Conservation (phyloP, 2,888 invertebrate species). For the Margaritifera margaritifera region DNA sequence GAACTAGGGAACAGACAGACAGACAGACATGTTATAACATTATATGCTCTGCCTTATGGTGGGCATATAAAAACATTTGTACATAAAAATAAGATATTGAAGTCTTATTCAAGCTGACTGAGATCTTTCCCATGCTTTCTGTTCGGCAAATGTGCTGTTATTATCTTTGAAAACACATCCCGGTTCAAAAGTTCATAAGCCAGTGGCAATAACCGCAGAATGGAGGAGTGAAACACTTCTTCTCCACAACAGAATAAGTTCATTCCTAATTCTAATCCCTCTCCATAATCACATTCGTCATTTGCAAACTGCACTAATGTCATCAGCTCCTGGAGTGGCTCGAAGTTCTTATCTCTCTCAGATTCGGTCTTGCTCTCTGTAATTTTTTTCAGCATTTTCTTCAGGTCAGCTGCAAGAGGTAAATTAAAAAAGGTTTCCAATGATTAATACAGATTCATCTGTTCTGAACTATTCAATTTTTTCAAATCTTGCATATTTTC, state of each 20-base stretch:
- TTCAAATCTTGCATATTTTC: too few relatives aligned
- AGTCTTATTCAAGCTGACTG: conserved; percentile 44
- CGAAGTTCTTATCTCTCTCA: conserved; percentile 79
- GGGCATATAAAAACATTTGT: too few relatives aligned
- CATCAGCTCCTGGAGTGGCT: conserved; percentile 85
- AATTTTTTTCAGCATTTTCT: conserved; percentile 81
- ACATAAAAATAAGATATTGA: too few relatives aligned
- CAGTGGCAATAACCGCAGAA: conserved; percentile 80
- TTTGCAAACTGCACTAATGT: conserved; percentile 90
- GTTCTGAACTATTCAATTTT: too few relatives aligned
- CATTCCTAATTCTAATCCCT: conserved; percentile 90
- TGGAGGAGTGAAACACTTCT: conserved; percentile 81
- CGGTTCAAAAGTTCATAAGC: conserved; percentile 86
- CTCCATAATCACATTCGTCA: conserved; percentile 96
- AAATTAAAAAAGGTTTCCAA: neutral
- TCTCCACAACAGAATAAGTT: conserved; percentile 83
- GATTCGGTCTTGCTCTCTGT: conserved; percentile 74
- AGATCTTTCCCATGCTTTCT: conserved; percentile 74
- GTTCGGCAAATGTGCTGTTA: conserved; percentile 82
- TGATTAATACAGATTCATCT: too few relatives aligned
- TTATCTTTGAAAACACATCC: conserved; percentile 82
- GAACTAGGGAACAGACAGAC: too few relatives aligned
- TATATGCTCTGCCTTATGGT: too few relatives aligned
- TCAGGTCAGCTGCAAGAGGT: conserved; percentile 78
- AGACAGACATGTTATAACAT: too few relatives aligned